phyloP scores from a whole-genome alignment of 1,140 invertebrate species.

The Drosophila simulans region DNA sequence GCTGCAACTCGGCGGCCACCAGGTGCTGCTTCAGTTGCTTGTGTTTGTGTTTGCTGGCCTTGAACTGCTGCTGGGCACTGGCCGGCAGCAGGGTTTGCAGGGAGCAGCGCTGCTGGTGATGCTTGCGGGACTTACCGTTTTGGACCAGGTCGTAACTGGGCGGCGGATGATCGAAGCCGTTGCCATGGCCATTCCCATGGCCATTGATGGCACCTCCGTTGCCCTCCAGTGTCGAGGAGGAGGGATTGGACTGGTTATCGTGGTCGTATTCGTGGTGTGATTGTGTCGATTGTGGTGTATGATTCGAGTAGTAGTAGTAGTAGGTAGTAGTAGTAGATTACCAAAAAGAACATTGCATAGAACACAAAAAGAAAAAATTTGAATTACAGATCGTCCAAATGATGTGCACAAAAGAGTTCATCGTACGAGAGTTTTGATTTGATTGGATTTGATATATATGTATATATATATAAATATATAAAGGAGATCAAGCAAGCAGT shows the following conservation, averaged over 20 bases:
- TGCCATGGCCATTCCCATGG: conserved; percentile 43
- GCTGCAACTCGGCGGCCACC: conserved; percentile 47
- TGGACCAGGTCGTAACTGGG: conserved; percentile 84
- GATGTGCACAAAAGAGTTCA: conserved; percentile 64
- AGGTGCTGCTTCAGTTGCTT: conserved; percentile 77
- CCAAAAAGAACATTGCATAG: conserved; percentile 73
- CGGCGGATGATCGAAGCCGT: conserved; percentile 77
- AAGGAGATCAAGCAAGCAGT: conserved; percentile 73
- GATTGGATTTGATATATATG: conserved; percentile 33
- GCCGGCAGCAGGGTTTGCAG: conserved; percentile 78
- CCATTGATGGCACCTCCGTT: conserved; percentile 58
- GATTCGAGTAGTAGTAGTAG: conserved; percentile 48
- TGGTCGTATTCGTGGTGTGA: conserved; percentile 25
- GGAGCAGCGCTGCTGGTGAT: conserved; percentile 80
- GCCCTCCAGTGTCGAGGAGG: conserved; percentile 78
- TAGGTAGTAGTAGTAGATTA: conserved; percentile 29
- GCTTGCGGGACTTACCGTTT: conserved; percentile 83
- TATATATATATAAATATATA: conserved; percentile 33
- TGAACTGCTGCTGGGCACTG: conserved; percentile 76
- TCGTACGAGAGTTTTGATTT: conserved; percentile 53
- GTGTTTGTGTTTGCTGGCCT: conserved; percentile 66
- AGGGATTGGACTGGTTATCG: conserved; percentile 76
- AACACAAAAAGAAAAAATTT: conserved; percentile 64
- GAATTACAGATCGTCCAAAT: conserved; percentile 72
- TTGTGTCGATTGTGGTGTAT: conserved; percentile 50